Evolutionary conservation across 2,113 vertebrate genomes (phyloP).

Genomic region (Motacilla tschutschensis): DNA sequence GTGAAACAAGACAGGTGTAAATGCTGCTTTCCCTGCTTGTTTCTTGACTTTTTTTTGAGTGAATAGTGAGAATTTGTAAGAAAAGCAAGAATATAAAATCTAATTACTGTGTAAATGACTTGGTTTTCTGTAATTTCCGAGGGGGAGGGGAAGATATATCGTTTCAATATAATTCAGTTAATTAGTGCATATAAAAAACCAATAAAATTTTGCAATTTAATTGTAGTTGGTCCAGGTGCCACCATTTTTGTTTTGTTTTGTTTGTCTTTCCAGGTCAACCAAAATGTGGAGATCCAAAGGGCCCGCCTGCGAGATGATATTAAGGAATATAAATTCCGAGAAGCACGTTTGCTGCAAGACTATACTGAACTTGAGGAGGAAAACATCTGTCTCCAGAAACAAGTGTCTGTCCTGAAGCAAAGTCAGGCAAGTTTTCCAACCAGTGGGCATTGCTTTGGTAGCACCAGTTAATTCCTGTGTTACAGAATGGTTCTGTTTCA

Average conservation of each 20-base stretch:
- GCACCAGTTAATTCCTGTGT: not conserved
- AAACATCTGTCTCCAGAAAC: conserved; percentile 97
- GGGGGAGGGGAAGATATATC: not conserved
- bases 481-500: not conserved
- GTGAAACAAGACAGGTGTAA: not conserved
- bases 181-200: not conserved
- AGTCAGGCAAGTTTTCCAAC: conserved; percentile 82
- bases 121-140: not conserved
- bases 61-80: not conserved
- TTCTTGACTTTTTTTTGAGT: not conserved
- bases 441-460: not conserved
- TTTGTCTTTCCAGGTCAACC: conserved; percentile 77
- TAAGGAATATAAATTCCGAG: conserved; percentile 93
- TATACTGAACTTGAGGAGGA: conserved; percentile 96
- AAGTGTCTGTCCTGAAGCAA: conserved; percentile 93
- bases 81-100: not conserved
- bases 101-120: not conserved
- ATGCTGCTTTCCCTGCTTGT: not conserved
- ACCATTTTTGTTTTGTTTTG: not conserved
- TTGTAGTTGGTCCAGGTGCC: not conserved
- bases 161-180: not conserved
- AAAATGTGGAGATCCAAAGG: conserved; percentile 88
- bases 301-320: conserved; percentile 91
- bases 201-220: not conserved
- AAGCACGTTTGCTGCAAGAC: conserved; percentile 92